Evolutionary conservation across 1,140 invertebrate species (phyloP), one percentile per base, ranked within the genome.

Genomic region (Apis florea): DNA sequence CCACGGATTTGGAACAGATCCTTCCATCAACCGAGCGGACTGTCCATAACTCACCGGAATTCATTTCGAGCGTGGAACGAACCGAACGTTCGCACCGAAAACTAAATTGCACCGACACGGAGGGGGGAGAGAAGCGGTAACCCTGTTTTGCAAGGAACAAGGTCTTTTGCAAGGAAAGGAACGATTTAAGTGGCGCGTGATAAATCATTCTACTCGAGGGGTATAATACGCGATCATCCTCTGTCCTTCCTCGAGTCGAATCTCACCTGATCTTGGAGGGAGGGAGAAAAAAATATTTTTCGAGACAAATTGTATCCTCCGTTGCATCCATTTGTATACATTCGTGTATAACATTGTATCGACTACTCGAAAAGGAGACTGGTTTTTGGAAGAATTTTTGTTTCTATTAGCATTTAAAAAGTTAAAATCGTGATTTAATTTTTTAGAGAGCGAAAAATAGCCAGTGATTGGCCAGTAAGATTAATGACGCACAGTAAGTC

Each of bases 191-290:
- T 63, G 53, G 11, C 59, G 47, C 70, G 53, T 47, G 79, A 81
- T 81, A 81, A 81, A 81, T 81, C 79, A 75, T 66, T 51, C 40
- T 1, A 13, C 51, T 21, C 17, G 71, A 61, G 59, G 54, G 49
- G 53, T n/a, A 2, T n/a, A 40, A 40, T 40, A 40, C 68, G 63
- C 40, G 51, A 61, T 74, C 51, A n/a, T n/a, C n/a, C n/a, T n/a
- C 21, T 17, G 26, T 40, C 31, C 31, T 40, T 40, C 31, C 31
- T 53, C 63, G 19, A 47, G n/a, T 24, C 63, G 71, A 67, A 81
- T 74, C 61, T 67, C 64, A n/a, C 69, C 31, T 40, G 31, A 40
- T 40, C 31, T 40, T 5, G 31, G 6, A 0, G 31, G 31, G 2
- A 31, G 4, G 31, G 6, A 12, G 21, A 24, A 68, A 58, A 58